Conservation (phyloP, 1,140 invertebrate species). For the Magallana ariakensis region DNA sequence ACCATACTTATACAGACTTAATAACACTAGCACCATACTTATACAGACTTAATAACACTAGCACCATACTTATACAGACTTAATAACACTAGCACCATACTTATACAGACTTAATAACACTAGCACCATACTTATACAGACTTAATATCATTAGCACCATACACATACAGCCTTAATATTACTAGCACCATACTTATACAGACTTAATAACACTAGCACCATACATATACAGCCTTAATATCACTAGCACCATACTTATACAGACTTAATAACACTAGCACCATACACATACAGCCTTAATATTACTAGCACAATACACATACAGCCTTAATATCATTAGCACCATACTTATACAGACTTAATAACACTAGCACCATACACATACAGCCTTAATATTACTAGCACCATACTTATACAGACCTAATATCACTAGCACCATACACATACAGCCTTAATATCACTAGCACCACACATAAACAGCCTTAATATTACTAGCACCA, state of each 20-base stretch:
- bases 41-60: conserved; percentile 2
- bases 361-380: neutral
- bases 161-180: neutral
- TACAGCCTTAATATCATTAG: too few relatives aligned
- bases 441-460: too few relatives aligned
- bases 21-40: neutral
- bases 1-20: neutral
- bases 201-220: neutral
- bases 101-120: neutral
- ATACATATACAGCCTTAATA: conserved; percentile 6
- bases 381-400: neutral
- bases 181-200: neutral
- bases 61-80: neutral
- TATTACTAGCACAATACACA: too few relatives aligned
- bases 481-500: neutral
- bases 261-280: too few relatives aligned
- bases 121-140: conserved; percentile 12
- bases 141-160: neutral
- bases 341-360: neutral
- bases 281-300: too few relatives aligned
- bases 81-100: neutral
- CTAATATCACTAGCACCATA: conserved; percentile 6
- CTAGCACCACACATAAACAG: too few relatives aligned
- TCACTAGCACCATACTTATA: too few relatives aligned
- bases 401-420: conserved; percentile 20